These are phyloP conservation scores for Balaenoptera acutorostrata DNA, from an alignment of 2,113 vertebrate genomes.

Conservation along the genomic window DNA sequence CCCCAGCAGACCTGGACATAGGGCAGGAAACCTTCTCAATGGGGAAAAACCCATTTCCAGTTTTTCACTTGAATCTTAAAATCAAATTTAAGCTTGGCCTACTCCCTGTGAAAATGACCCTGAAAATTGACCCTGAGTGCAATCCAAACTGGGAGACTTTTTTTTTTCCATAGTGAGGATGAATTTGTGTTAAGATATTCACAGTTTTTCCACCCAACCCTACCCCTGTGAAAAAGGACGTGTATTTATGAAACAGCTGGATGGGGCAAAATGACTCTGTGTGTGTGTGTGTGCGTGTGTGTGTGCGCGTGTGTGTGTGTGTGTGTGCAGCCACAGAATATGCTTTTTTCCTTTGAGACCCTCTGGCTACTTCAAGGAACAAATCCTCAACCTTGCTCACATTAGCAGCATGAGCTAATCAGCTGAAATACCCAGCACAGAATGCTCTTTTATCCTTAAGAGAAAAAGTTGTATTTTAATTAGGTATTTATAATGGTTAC, in stretches of 20 bases:
- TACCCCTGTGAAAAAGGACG: background rate
- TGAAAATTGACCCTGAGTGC: background rate
- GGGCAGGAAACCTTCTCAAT: background rate
- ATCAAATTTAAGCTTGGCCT: background rate
- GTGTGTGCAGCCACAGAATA: background rate
- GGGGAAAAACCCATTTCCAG: background rate
- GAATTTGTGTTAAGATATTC: background rate
- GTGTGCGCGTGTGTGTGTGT: background rate
- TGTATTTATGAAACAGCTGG: slow-evolving; percentile 44
- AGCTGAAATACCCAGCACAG: slow-evolving; percentile 23
- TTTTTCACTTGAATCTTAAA: background rate
- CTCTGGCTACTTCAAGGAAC: slow-evolving; percentile 32
- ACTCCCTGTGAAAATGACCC: background rate
- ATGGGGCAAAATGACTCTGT: background rate
- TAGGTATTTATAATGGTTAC: slow-evolving; percentile 42
- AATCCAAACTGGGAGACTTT: background rate
- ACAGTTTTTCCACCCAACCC: background rate
- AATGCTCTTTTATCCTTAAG: slow-evolving; percentile 54
- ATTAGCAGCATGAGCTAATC: slow-evolving; percentile 51
- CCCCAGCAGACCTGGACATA: background rate
- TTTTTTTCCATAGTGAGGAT: background rate
- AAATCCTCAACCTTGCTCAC: slow-evolving; percentile 1
- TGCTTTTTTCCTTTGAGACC: background rate
- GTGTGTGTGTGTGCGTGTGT: background rate
- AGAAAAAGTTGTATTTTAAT: slow-evolving; percentile 60